Percentiles rank a stretch among this genome's conserved stretches.
These are phyloP conservation scores for Hystrix cristata DNA, from an alignment of 2,113 vertebrate species.

Conservation along the genomic window DNA sequence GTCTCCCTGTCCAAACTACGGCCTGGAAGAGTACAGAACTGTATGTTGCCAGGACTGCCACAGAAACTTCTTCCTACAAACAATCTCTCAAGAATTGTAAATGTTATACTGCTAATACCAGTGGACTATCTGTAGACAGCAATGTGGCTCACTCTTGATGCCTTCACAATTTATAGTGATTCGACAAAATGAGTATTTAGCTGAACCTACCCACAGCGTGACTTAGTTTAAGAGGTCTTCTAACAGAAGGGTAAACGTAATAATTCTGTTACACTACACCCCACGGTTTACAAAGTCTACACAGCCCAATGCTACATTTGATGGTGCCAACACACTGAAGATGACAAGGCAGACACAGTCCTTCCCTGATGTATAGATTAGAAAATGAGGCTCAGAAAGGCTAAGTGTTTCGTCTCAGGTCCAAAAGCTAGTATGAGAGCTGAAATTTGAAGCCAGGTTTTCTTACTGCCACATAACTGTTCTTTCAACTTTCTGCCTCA, in stretches of 20 bases:
- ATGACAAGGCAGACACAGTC: not conserved
- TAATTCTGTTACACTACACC: not conserved
- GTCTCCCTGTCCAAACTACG: not conserved
- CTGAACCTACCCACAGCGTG: not conserved
- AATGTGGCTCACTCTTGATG: not conserved
- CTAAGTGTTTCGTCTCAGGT: not conserved
- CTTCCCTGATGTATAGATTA: not conserved
- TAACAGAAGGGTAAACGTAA: not conserved
- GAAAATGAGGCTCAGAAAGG: conserved; percentile 6
- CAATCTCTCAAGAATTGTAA: conserved; percentile 39
- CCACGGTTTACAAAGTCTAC: not conserved
- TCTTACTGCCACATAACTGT: not conserved
- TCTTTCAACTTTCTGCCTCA: conserved; percentile 33
- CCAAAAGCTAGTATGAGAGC: conserved; percentile 27
- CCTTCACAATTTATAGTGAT: not conserved
- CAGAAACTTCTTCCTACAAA: conserved; percentile 34
- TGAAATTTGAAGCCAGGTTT: not conserved
- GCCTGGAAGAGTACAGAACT: not conserved
- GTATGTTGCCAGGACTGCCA: not conserved
- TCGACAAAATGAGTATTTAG: not conserved
- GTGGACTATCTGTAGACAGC: conserved; percentile 54
- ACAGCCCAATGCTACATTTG: not conserved
- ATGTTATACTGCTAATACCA: conserved; percentile 62
- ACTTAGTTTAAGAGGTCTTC: conserved; percentile 31
- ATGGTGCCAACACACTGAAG: not conserved